Percentiles rank a stretch among this genome's conserved stretches.
Evolutionary conservation across 2,888 invertebrate species (phyloP).

Genomic region (Eubasilissa splendida): DNA sequence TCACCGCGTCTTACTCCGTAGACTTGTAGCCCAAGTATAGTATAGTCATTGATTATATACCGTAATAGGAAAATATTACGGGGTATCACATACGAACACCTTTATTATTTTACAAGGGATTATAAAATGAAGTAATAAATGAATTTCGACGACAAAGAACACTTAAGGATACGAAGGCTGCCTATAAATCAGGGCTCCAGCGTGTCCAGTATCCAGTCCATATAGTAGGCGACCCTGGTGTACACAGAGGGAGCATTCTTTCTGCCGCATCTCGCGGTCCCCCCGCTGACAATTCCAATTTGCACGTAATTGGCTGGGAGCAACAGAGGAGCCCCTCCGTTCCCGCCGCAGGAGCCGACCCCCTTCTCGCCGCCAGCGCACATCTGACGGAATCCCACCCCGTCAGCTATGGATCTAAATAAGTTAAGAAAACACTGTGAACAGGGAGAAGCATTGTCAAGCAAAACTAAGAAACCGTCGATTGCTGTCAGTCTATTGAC

Average conservation of each 20-base stretch:
- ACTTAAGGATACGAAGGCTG: too few relatives aligned
- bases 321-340: constrained; percentile 79
- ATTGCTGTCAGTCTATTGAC: too few relatives aligned
- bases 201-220: constrained; percentile 77
- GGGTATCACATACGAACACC: too few relatives aligned
- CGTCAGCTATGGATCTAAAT: constrained; percentile 59
- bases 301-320: constrained; percentile 71
- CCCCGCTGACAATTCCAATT: constrained; percentile 73
- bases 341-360: constrained; percentile 78
- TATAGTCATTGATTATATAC: too few relatives aligned
- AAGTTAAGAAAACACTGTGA: background rate
- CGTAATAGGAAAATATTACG: too few relatives aligned
- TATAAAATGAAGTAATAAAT: too few relatives aligned
- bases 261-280: constrained; percentile 69
- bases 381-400: constrained; percentile 68
- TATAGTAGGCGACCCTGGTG: constrained; percentile 75
- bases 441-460: too few relatives aligned
- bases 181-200: constrained; percentile 63
- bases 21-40: too few relatives aligned
- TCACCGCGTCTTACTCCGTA: too few relatives aligned
- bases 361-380: constrained; percentile 77
- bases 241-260: constrained; percentile 81
- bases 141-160: too few relatives aligned
- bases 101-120: too few relatives aligned
- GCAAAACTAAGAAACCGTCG: too few relatives aligned